Conservation (phyloP, 2,797 vertebrate genomes). For the Anableps anableps region DNA sequence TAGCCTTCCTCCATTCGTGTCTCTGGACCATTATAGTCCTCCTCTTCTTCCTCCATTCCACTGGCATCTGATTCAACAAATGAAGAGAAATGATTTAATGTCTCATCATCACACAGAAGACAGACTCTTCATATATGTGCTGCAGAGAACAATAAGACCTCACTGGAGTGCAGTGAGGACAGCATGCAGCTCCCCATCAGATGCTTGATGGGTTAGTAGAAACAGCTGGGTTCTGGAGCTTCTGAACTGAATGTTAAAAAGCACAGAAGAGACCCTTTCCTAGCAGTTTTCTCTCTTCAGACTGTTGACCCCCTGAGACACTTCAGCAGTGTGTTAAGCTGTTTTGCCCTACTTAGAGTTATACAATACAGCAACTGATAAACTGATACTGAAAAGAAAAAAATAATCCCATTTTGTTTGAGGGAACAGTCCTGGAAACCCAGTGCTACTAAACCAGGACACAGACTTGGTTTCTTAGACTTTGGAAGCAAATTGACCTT, state of each 20-base stretch:
- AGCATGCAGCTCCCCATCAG: background rate
- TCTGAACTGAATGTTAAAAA: background rate
- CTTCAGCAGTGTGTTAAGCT: background rate
- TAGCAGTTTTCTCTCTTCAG: background rate
- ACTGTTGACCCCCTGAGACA: background rate
- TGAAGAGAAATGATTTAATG: background rate
- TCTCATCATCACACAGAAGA: background rate
- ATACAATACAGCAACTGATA: background rate
- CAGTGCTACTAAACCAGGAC: background rate
- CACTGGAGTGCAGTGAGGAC: background rate
- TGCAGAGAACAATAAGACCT: no score
- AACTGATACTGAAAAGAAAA: background rate
- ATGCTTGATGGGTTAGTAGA: background rate
- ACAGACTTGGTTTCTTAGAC: background rate
- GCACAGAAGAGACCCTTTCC: background rate
- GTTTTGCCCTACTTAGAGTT: no score
- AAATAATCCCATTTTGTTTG: background rate
- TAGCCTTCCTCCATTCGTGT: constrained; percentile 31
- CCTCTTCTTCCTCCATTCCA: constrained; percentile 75
- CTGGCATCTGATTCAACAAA: constrained; percentile 69
- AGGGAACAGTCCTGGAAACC: background rate
- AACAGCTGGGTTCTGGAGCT: background rate
- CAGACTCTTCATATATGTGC: background rate
- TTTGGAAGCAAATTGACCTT: background rate
- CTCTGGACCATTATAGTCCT: constrained; percentile 36